Conservation (phyloP, 30 jellyfish, hydroid and myxozoan genomes). For the Haliclystus octoradiatus region DNA sequence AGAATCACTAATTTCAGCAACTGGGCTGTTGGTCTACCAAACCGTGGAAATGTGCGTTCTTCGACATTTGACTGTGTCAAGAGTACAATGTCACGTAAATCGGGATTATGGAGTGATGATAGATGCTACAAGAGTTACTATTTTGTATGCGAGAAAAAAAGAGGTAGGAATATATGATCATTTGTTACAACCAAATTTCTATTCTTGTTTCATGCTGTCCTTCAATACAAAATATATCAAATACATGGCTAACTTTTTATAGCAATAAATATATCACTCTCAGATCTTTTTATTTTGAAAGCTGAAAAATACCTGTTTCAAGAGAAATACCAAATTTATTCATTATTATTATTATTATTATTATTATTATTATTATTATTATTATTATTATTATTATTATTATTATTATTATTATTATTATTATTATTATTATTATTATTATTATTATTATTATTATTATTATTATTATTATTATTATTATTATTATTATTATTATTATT, state of each 20-base stretch:
- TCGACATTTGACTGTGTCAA: conserved; percentile 35
- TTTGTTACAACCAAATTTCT: too few species aligned
- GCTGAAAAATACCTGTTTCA: neutral
- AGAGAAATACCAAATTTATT: too few species aligned
- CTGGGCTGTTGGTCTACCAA: conserved; percentile 34
- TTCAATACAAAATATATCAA: too few species aligned
- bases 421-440: too few species aligned
- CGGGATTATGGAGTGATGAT: conserved; percentile 46
- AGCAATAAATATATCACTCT: neutral
- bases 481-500: neutral
- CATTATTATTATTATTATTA: neutral
- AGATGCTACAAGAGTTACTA: conserved; percentile 41
- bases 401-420: too few species aligned
- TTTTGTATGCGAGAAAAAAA: conserved; percentile 56
- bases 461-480: conserved; percentile 2
- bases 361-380: conserved; percentile 1
- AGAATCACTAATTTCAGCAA: conserved; percentile 15
- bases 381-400: too few species aligned
- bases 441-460: neutral
- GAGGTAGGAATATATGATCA: conserved; percentile 32
- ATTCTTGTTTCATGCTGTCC: too few species aligned
- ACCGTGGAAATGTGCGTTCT: conserved; percentile 18
- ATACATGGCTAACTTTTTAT: too few species aligned
- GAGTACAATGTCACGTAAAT: conserved; percentile 20
- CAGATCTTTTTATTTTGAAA: neutral